These are phyloP conservation scores for Drosophila limbata DNA, from an alignment of 2,888 invertebrate species.

Conservation along the genomic window DNA sequence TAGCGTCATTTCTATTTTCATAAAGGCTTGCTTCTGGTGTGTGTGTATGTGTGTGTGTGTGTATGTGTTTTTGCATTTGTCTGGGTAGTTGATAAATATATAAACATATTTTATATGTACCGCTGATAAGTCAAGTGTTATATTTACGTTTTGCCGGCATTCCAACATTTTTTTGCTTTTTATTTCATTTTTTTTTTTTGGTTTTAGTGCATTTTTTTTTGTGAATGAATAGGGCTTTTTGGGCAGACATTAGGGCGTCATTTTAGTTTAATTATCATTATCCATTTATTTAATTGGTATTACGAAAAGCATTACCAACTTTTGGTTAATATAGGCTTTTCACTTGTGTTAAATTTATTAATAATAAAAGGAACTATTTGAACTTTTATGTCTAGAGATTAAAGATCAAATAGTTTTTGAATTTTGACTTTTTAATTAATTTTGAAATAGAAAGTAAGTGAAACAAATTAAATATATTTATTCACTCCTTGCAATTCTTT, in stretches of 20 bases:
- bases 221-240: constrained; percentile 36
- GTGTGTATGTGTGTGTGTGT: constrained; percentile 27
- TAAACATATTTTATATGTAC: constrained; percentile 30
- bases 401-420: no score
- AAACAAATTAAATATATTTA: neutral
- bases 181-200: constrained; percentile 1
- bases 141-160: constrained; percentile 48
- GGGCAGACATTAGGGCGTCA: constrained; percentile 36
- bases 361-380: neutral
- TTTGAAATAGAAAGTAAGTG: neutral
- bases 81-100: constrained; percentile 64
- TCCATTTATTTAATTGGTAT: constrained; percentile 17
- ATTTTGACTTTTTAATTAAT: no score
- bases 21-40: constrained; percentile 58
- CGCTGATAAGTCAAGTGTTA: constrained; percentile 51
- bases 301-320: neutral
- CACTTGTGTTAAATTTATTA: neutral
- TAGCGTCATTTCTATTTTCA: constrained; percentile 80
- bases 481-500: neutral
- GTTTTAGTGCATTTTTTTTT: constrained; percentile 1
- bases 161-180: constrained; percentile 11
- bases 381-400: no score
- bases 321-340: neutral
- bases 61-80: constrained; percentile 41
- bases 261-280: neutral